Percentiles rank a stretch among this genome's conserved stretches.
phyloP scores from a whole-genome alignment of 2,888 invertebrate genomes.

The Chrysotoxum bicinctum region DNA sequence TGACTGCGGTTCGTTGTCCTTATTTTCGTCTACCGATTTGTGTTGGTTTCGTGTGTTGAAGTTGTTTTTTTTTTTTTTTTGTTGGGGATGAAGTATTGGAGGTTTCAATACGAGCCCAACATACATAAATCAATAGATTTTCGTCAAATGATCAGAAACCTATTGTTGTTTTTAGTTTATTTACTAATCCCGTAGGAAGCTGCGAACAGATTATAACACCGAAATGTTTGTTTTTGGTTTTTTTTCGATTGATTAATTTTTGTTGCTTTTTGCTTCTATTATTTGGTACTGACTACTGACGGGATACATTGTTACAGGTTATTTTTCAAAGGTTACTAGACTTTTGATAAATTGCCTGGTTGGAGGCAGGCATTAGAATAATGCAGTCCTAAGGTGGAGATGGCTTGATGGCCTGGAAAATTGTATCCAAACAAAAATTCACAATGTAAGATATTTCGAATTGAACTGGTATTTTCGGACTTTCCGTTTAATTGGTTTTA shows the following conservation, averaged over 20 bases:
- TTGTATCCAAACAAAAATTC: too few relatives aligned
- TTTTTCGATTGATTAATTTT: constrained; percentile 36
- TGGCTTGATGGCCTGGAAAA: too few relatives aligned
- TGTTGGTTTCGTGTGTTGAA: constrained; percentile 1
- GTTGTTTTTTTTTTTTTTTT: neutral
- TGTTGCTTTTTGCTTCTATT: neutral
- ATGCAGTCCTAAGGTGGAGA: neutral
- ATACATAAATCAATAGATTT: constrained; percentile 45
- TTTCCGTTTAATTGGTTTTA: too few relatives aligned
- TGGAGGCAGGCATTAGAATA: neutral
- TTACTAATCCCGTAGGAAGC: neutral
- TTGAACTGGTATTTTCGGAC: too few relatives aligned
- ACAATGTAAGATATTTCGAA: too few relatives aligned
- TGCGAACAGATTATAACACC: constrained; percentile 7
- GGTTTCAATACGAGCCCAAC: constrained; percentile 21
- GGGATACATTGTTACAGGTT: neutral
- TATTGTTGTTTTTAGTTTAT: constrained; percentile 46
- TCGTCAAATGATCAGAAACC: constrained; percentile 3
- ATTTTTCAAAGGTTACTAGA: neutral
- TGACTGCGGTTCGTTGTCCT: constrained; percentile 2
- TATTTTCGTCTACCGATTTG: neutral
- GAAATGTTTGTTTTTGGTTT: constrained; percentile 23
- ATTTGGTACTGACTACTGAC: neutral
- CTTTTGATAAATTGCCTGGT: neutral
- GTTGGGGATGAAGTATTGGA: neutral